A percentile compares a stretch with the other conserved stretches of the same genome.
Evolutionary conservation across 2,113 vertebrate species (phyloP).

Genomic region (Puma concolor): DNA sequence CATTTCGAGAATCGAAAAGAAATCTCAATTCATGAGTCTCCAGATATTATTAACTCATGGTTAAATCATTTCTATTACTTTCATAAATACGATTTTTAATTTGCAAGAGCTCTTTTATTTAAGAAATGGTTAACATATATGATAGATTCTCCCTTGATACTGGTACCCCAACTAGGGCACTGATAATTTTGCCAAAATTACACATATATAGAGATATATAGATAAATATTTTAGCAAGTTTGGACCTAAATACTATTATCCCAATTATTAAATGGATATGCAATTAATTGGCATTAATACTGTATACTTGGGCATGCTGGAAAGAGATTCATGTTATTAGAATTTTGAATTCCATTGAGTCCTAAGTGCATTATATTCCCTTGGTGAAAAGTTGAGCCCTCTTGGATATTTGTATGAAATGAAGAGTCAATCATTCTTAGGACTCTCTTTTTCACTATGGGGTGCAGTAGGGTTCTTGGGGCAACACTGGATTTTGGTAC

Average conservation of each 20-base stretch:
- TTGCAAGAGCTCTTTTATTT: conserved; percentile 22
- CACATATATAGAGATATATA: too few species aligned
- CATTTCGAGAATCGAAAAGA: conserved; percentile 33
- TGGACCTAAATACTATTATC: neutral
- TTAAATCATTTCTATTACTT: conserved; percentile 12
- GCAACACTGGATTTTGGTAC: neutral
- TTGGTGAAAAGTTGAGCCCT: neutral
- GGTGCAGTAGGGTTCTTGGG: fast-evolving
- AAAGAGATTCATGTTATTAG: neutral
- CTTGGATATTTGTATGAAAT: neutral
- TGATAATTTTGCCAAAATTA: neutral
- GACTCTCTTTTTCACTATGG: neutral
- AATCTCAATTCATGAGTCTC: conserved; percentile 40
- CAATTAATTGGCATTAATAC: neutral
- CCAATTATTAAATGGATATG: neutral
- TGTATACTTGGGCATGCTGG: neutral
- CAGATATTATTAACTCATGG: conserved; percentile 36
- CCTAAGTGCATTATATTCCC: neutral
- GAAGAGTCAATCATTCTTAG: neutral
- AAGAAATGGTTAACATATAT: neutral
- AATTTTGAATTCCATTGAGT: neutral
- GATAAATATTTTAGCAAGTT: neutral
- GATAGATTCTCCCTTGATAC: neutral
- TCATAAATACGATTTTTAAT: conserved; percentile 26
- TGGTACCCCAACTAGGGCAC: neutral